Evolutionary conservation across 2,888 invertebrate genomes (phyloP).

Genomic region (Achlya flavicornis): DNA sequence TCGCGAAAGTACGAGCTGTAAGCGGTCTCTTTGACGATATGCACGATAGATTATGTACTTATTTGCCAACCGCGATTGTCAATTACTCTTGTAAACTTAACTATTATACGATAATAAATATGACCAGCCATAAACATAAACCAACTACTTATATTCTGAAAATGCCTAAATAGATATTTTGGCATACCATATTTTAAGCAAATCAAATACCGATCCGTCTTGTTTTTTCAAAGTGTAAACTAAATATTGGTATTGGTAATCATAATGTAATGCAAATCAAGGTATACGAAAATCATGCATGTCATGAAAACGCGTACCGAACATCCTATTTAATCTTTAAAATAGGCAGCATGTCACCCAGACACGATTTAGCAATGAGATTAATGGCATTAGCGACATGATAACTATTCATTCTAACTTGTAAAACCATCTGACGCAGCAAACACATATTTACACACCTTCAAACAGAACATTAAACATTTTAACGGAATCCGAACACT

Average conservation of each 20-base stretch:
- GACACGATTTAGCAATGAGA: neutral
- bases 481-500: neutral
- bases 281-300: neutral
- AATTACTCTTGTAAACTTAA: slow-evolving; percentile 48
- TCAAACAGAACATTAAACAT: slow-evolving; percentile 1
- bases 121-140: too few relatives aligned
- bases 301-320: neutral
- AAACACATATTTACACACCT: neutral
- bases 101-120: slow-evolving; percentile 16
- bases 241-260: neutral
- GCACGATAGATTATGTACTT: slow-evolving; percentile 35
- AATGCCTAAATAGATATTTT: neutral
- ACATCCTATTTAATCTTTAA: neutral
- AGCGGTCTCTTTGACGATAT: slow-evolving; percentile 36
- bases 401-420: neutral
- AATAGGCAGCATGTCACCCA: neutral
- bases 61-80: slow-evolving; percentile 50
- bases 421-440: neutral
- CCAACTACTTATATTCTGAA: slow-evolving; percentile 13
- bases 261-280: neutral
- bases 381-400: neutral
- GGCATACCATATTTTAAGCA: neutral
- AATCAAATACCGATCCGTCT: neutral
- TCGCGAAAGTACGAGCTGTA: slow-evolving; percentile 14
- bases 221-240: slow-evolving; percentile 17